Base-by-base conservation (phyloP, 2,888 invertebrate species). In the Mellilla xanthometata region DNA sequence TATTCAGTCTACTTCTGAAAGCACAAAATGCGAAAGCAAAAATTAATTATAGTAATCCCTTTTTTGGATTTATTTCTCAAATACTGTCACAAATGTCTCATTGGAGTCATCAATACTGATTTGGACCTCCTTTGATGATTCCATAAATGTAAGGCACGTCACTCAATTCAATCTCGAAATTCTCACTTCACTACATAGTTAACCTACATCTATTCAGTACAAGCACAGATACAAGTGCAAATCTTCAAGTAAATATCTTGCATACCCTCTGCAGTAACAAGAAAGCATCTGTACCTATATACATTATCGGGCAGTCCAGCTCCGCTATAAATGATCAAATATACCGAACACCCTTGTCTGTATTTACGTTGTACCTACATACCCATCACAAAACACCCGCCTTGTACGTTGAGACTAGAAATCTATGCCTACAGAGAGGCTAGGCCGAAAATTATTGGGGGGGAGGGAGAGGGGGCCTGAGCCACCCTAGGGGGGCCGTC, bases 401-500 rank as follows among this genome's bases (percentile, higher is more conserved):
- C 75, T 78, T 77, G 79, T 73, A 75, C 72, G 74, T 57, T 72
- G 76, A 80, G 78, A 76, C 79, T 76, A 76, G 81, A 83, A 82
- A 82, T 81, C 83, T 86, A 81, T 78, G 81, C 82, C 75, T 77
- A 69, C 72, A 77, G 74, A 75, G 77, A 67, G 76, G 71, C 72
- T 76, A 69, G 78, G 68, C 73, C 72, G 78, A 82, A 85, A 85
- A 86, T 86, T 81, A 83, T 82, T 74, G 75, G 71, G 70, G 74
- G 75, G 54, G 44, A 40, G 32, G 50, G 58, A 57, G 48, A 54
- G 24, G 24, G 24, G 2, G 24, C 2, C 24, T 47, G n/a, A 31
- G 15, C 32, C 44, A 36, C 31, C 31, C 28, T 1, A 40, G 36
- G 61, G 59, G 38, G 49, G 70, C 71, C 79, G 77, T 77, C 82